Evolutionary conservation across 2,888 invertebrate genomes (phyloP).

Genomic region (Erebia aethiops): DNA sequence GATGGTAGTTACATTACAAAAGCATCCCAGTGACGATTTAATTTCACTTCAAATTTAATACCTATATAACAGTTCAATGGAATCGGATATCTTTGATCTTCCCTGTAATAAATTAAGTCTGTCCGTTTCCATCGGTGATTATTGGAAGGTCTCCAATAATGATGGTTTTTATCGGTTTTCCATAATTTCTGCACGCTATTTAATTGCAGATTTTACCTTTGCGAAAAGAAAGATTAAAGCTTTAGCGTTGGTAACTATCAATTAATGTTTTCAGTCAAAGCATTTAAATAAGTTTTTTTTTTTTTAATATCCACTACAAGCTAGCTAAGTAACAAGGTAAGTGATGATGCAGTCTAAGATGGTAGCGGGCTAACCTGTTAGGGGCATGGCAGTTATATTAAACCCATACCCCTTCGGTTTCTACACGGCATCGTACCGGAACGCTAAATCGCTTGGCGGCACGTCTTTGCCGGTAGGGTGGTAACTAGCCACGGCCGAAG

Average conservation of each 20-base stretch:
- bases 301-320: too few species aligned
- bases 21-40: conserved; percentile 15
- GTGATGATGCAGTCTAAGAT: too few species aligned
- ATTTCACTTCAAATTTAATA: conserved; percentile 26
- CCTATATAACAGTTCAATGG: conserved; percentile 22
- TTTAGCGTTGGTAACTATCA: not conserved
- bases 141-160: conserved; percentile 32
- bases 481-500: too few species aligned
- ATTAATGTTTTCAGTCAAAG: not conserved
- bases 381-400: too few species aligned
- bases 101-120: conserved; percentile 34
- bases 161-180: conserved; percentile 16
- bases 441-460: too few species aligned
- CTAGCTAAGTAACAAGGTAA: too few species aligned
- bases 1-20: conserved; percentile 19
- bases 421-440: too few species aligned
- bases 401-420: too few species aligned
- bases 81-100: conserved; percentile 30
- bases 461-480: too few species aligned
- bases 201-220: conserved; percentile 4
- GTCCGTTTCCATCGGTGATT: conserved; percentile 29
- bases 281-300: too few species aligned
- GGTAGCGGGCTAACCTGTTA: too few species aligned
- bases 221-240: too few species aligned
- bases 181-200: conserved; percentile 3